Percentiles rank a stretch among this genome's conserved stretches.
Evolutionary conservation across 2,888 invertebrate genomes (phyloP).

Genomic region (Meteorus colon): DNA sequence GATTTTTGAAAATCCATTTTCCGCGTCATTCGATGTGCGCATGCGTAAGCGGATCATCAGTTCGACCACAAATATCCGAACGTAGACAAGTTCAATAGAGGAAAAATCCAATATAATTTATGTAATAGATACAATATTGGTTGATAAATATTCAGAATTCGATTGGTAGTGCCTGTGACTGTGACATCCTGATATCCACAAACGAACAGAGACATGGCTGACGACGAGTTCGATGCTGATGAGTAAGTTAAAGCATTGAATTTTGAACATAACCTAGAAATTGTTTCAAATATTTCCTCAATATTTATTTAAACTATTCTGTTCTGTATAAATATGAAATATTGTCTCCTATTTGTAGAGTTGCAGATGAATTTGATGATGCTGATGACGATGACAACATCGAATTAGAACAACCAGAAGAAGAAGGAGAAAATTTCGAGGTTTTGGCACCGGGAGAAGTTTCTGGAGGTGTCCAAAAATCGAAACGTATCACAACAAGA

Average conservation of each 20-base stretch:
- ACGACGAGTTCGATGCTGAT: slow-evolving; percentile 90
- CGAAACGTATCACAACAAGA: slow-evolving; percentile 95
- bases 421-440: slow-evolving; percentile 90
- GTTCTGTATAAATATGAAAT: slow-evolving; percentile 27
- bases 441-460: slow-evolving; percentile 87
- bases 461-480: slow-evolving; percentile 87
- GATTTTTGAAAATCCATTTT: too few relatives aligned
- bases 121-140: too few relatives aligned
- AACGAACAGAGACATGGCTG: slow-evolving; percentile 79
- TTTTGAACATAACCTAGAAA: slow-evolving; percentile 45
- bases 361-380: slow-evolving; percentile 90
- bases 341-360: slow-evolving; percentile 67
- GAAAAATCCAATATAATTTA: too few relatives aligned
- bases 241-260: slow-evolving; percentile 76
- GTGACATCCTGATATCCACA: too few relatives aligned
- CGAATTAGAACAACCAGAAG: slow-evolving; percentile 90
- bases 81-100: too few relatives aligned
- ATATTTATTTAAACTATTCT: slow-evolving; percentile 11
- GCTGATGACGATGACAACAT: slow-evolving; percentile 93
- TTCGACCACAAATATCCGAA: too few relatives aligned
- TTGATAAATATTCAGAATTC: too few relatives aligned
- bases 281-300: slow-evolving; percentile 21
- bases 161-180: too few relatives aligned
- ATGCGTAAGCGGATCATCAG: too few relatives aligned
- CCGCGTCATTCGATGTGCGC: too few relatives aligned